phyloP scores from a whole-genome alignment of 2,113 vertebrate genomes.

The Triplophysa rosa region DNA sequence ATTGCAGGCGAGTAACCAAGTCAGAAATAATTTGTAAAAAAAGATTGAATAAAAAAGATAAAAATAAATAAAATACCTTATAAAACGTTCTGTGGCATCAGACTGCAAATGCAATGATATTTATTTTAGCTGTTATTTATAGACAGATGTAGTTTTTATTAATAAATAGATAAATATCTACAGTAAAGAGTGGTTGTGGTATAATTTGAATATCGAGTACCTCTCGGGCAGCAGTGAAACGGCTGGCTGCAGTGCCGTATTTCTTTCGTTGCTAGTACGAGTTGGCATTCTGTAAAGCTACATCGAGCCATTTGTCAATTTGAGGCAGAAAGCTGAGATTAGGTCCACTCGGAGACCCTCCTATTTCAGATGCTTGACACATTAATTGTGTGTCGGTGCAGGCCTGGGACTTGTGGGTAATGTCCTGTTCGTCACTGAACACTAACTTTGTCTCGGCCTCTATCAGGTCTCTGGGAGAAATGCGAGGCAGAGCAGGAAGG shows the following conservation, averaged over 20 bases:
- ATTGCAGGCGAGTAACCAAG: too few species aligned
- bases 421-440: conserved; percentile 66
- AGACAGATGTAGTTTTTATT: too few species aligned
- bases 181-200: conserved; percentile 26
- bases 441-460: conserved; percentile 72
- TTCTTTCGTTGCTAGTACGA: conserved; percentile 69
- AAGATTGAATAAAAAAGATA: too few species aligned
- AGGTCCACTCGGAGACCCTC: conserved; percentile 46
- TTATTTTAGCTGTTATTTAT: too few species aligned
- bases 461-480: conserved; percentile 63
- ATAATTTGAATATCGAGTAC: conserved; percentile 63
- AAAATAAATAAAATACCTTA: too few species aligned
- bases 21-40: too few species aligned
- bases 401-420: conserved; percentile 62
- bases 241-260: conserved; percentile 64
- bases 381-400: conserved; percentile 42
- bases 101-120: too few species aligned
- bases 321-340: conserved; percentile 59
- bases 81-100: too few species aligned
- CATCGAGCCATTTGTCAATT: conserved; percentile 68
- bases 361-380: conserved; percentile 48
- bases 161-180: conserved; percentile 19
- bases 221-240: conserved; percentile 69
- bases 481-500: conserved; percentile 34
- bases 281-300: conserved; percentile 68